Evolutionary conservation across 2,888 invertebrate genomes (phyloP), one percentile per base, ranked within the genome.

Genomic region (Teleogryllus oceanicus): DNA sequence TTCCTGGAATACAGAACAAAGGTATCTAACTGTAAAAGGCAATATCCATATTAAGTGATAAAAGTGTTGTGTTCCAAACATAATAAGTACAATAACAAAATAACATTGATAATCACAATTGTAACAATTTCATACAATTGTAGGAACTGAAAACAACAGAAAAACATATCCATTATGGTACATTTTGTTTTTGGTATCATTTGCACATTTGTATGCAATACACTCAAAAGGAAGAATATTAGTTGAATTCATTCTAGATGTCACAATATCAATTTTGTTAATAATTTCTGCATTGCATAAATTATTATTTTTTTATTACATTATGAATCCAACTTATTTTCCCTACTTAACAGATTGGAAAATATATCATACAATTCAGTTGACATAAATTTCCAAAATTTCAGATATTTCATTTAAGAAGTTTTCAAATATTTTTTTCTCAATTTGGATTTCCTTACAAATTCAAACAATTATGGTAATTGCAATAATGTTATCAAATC

Each of bases 111-210:
- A 49, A 77, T 77, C 77, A 77, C 77, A 77, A 77, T 77, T 77
- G 77, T 77, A 77, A 77, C 49, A 77, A 77, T 77, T 77, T 77
- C 77, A 77, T 75, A 80, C 78, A 78, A 37, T 79, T 78, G 75
- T 80, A 80, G 80, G 80, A 80, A 80, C 80, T 80, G 78, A 80
- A 80, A 80, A 74, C 78, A 78, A 62, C 62, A 62, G 62, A 62
- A 62, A 37, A 37, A 62, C 62, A 62, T n/a, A 62, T 62, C 11
- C n/a, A 62, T 62, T 62, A 62, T 62, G 62, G 62, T 62, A 13
- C 13, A 62, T 62, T 62, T 62, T 5, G 13, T 62, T 62, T 62
- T 62, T 62, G 62, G 62, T 62, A 62, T 62, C 3, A 62, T 62
- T 62, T 62, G 62, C n/a, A 62, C 13, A 62, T 62, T 62, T 62